Evolutionary conservation across 1,140 invertebrate species (phyloP), one percentile per base, ranked within the genome.

Genomic region (Megalonaias nervosa): DNA sequence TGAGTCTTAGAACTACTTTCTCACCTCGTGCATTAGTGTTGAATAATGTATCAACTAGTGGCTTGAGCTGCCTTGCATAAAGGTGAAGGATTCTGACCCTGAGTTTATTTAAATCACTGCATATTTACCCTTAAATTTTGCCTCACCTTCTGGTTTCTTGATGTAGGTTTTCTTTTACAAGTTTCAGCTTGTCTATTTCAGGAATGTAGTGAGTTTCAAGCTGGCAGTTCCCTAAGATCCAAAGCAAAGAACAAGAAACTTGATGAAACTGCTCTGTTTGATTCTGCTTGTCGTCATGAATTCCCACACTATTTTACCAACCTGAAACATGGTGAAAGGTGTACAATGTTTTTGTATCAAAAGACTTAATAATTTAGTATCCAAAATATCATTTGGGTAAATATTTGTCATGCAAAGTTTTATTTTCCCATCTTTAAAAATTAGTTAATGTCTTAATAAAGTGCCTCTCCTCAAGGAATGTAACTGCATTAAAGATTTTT

Each of bases 241-340:
- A 80, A 59, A n/a, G n/a, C n/a, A n/a, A n/a, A n/a, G n/a, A n/a
- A n/a, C n/a, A n/a, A n/a, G n/a, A n/a, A n/a, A n/a, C 58, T 80
- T 17, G 71, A 69, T 2, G 79, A 80, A 48, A 80, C 69, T 31
- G 79, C 74, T 64, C 57, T 80, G 2, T 80, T 80, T 80, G 79
- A 69, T 26, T 71, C 71, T 55, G 64, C 70, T 17, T 80, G 79
- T 62, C 56, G 79, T 55, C 79, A 80, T 76, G 74, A 67, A 26
- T 76, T 67, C 48, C 73, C 73, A 9, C 14, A 80, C 15, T 62
- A 58, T 13, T 80, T 80, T 65, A 73, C 76, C 48, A 80, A 70
- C 31, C 66, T 80, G 19, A 71, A 65, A 59, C 79, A 80, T 76
- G 79, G 73, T 57, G 79, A 80, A 76, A 75, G 79, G 79, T 80